Base-by-base conservation (phyloP, 2,888 invertebrate genomes). In the Scaptomyza reducta region DNA sequence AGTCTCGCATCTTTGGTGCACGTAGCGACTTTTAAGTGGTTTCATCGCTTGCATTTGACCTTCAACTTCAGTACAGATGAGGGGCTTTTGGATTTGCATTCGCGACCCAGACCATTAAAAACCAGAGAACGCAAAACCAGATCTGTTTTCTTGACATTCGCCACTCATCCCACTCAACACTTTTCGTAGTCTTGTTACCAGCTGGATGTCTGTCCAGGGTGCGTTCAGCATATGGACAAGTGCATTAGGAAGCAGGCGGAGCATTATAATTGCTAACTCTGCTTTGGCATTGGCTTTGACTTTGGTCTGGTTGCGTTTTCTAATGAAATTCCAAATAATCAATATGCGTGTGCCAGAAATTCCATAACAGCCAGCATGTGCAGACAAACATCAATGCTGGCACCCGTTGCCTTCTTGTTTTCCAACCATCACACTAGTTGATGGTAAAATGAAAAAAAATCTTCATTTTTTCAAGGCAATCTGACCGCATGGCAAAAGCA, bases 11-110 rank as follows among this genome's bases (percentile, higher is more conserved):
- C 58, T 54, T 50, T 22, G 42, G 46, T 11, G 54, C 70, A 70
- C 71, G 72, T 72, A 62, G 44, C 42, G 66, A 79, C 74, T 79
- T 71, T 69, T 80, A 86, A 83, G 87, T 82, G 81, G 68, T 71
- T 83, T 80, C 74, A 51, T 60, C 55, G 76, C 79, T 64, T 74
- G 61, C 41, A 47, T 62, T 65, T 84, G 81, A 81, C 83, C 87
- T 84, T 87, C 77, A 81, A 87, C 79, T 79, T 85, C 70, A 67
- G 65, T 54, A 33, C 7, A 16, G 25, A 29, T n/a, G 47, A 45
- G 22, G 13, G 47, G 64, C 38, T 29, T 47, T 47, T 47, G 64
- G 64, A 65, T 70, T 70, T 70, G 64, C 82, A 75, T 68, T 57
- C 49, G 64, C 50, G 41, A 44, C 53, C 47, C 25, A 57, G 49